Base-by-base conservation (phyloP, 1,140 invertebrate species). In the Elymnias hypermnestra region DNA sequence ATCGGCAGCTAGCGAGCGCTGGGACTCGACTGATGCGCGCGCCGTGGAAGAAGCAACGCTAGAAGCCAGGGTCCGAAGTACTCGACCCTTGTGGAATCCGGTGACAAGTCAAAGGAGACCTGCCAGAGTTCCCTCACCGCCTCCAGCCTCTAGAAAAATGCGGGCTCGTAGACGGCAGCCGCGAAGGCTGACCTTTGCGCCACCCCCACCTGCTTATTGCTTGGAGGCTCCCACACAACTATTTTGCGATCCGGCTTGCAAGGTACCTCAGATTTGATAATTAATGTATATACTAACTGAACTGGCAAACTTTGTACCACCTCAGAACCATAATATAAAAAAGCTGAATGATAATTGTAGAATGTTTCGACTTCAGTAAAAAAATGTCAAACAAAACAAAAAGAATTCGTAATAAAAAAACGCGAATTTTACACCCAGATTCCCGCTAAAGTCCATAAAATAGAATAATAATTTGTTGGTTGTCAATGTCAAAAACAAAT, bases 1-100 rank as follows among this genome's bases (percentile, higher is more conserved):
- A 75, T 84, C 68, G 77, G 71, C 81, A 84, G 81, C 68, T 84
- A 84, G 81, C 77, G 81, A 68, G 76, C 81, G 72, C 74, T 79
- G 72, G 71, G 69, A 60, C 64, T 61, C 72, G 63, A 57, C 37
- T 50, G 66, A 56, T 42, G 64, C 63, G 61, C 52, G 63, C 33
- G 57, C 63, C 45, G 52, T 52, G 22, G 79, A 74, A 48, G 77
- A 82, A 57, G 71, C 74, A 25, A 60, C 51, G 4, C 43, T 84
- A 12, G 73, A 71, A 25, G 76, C 74, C n/a, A 60, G 63, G 6
- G 62, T 84, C 26, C 67, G 60, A 13, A 68, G 69, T 31, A 73
- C 78, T 3, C 62, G 69, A 1, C 23, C 57, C 0, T 54, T 84
- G 17, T 84, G 81, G 81, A 56, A 57, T 13, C 31, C 28, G 26